Evolutionary conservation across 2,113 vertebrate genomes (phyloP), one percentile per base, ranked within the genome.

Genomic region (Odobenus rosmarus): DNA sequence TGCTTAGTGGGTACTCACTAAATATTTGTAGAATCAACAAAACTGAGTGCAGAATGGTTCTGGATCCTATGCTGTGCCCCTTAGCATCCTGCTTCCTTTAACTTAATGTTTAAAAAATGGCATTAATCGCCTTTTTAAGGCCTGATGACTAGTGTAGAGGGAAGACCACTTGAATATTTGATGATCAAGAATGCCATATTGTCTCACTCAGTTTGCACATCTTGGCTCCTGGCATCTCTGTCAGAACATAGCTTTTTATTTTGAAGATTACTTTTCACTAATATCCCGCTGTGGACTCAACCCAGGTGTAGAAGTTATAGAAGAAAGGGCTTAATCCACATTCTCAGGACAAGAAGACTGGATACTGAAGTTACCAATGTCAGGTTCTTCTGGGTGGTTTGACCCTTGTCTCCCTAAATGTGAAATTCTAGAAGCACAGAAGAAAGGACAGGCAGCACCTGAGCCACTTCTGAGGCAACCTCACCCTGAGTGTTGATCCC

Each of bases 401-500:
- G 4, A 23, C 33, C 36, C 31, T 36, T 77, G 74, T 69, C 23
- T 90, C 19, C 15, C 5, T 36, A 64, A 81, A 15, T 31, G 64
- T 36, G 59, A 53, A 33, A 72, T 31, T 77, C 51, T 2, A 5
- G 51, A 55, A 74, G 51, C 12, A 46, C 42, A 62, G 42, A 18
- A 0, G 1, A 8, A 39, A 51, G 33, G 11, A 26, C 7, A 26
- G 39, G 42, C 1, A 26, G 39, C 0, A 18, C 3, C 16, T 57
- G 39, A 28, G 13, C 7, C 11, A 39, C 9, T 8, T 24, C 49
- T 31, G 16, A 26, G 7, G 14, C 4, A 26, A 26, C 46, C 46
- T 89, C 49, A 28, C 12, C 3, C 18, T 16, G 64, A 82, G 28
- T 8, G 3, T 4, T 0, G 6, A 28, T 11, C 2, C 13, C 2